Evolutionary conservation across 1,140 invertebrate genomes (phyloP), one percentile per base, ranked within the genome.

Genomic region (Antheraea pernyi): DNA sequence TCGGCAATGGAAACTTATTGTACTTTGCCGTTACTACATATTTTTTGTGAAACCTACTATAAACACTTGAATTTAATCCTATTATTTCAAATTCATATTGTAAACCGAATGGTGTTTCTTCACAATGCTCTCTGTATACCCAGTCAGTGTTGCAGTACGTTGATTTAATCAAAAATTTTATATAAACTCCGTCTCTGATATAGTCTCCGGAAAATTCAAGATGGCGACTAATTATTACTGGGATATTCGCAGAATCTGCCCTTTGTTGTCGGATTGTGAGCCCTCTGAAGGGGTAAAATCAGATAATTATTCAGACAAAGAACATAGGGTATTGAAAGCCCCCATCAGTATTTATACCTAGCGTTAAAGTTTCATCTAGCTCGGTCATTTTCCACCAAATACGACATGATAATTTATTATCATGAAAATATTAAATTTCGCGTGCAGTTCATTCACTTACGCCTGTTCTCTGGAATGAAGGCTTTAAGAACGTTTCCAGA

Each of bases 211-310:
- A 53, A 53, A 19, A 48, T 65, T 53, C 39, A 65, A 65, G 42
- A 48, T 48, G 64, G 64, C 64, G 19, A 19, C 39, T 42, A 46
- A 65, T 42, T 65, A 65, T 65, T 42, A 42, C 39, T 19, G 18
- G 13, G 39, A 22, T 42, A 19, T 18, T 48, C 62, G 36, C 37
- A 64, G 62, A 39, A 64, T 64, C 64, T 46, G 39, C 64, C 64
- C 64, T 65, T 65, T 65, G 64, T 65, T 48, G 60, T 61, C 19
- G 64, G 64, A 65, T 65, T 65, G 64, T 30, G 64, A 65, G 39
- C 18, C 64, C 64, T 65, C n/a, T 39, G 39, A 42, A 65, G 19
- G 37, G 39, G 19, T n/a, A 37, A 10, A 30, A 3, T 63, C 61
- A 63, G 61, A n/a, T 63, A 16, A 36, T 8, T 63, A 63, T 37